Conservation (phyloP, 2,797 vertebrate species). For the Rhynchotus rufescens region DNA sequence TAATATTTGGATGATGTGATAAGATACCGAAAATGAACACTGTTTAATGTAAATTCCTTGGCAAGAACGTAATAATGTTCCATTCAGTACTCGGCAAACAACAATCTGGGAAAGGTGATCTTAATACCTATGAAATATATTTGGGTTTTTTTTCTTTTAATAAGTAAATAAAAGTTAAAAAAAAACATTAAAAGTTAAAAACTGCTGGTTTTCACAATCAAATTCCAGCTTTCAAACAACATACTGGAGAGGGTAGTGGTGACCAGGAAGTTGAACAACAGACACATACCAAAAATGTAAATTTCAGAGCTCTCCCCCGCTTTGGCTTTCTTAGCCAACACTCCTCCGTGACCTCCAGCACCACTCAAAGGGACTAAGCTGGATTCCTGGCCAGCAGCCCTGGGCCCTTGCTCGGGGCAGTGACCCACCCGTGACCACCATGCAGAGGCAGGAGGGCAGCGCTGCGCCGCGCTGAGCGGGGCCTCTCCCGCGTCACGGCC, state of each 20-base stretch:
- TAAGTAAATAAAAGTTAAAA: not conserved
- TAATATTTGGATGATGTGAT: conserved; percentile 60
- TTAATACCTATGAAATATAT: conserved; percentile 36
- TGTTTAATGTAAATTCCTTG: conserved; percentile 67
- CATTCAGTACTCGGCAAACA: conserved; percentile 52
- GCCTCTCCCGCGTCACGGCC: rapidly evolving
- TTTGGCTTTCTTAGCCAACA: not conserved
- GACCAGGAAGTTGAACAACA: not conserved
- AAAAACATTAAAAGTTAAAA: conserved; percentile 27
- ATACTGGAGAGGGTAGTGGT: not conserved
- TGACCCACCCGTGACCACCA: conserved; percentile 16
- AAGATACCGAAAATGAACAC: conserved; percentile 66
- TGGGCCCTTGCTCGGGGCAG: not conserved
- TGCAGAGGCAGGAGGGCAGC: not conserved
- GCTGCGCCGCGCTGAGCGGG: not conserved
- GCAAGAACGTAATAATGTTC: conserved; percentile 27
- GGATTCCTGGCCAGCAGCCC: not conserved
- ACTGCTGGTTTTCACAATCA: not conserved
- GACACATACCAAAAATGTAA: not conserved
- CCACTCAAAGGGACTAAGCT: not conserved
- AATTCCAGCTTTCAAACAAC: not conserved
- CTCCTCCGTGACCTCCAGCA: not conserved
- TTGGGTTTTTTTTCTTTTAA: not conserved
- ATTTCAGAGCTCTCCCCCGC: not conserved
- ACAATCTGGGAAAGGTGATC: conserved; percentile 36